phyloP scores from a whole-genome alignment of 2,888 invertebrate species.

The Cantharis flavilabris region DNA sequence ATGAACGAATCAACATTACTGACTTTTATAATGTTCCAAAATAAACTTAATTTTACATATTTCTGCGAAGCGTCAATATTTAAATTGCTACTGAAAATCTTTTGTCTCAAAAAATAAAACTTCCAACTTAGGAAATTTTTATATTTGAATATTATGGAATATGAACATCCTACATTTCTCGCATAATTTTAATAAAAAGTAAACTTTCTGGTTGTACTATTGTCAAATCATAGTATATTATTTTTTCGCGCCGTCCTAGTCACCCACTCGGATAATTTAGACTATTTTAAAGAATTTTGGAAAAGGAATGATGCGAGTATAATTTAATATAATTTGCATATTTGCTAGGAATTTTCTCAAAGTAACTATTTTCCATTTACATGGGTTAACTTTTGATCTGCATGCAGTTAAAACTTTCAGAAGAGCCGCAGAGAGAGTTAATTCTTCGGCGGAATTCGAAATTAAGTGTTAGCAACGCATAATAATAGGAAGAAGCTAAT shows the following conservation, averaged over 20 bases:
- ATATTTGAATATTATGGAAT: background rate
- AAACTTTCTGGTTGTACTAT: background rate
- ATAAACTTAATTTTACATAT: background rate
- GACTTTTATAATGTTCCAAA: background rate
- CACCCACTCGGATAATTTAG: background rate
- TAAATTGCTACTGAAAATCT: background rate
- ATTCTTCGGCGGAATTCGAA: background rate
- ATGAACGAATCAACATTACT: slow-evolving; percentile 6
- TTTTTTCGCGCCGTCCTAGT: background rate
- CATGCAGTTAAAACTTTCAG: background rate
- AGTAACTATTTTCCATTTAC: background rate
- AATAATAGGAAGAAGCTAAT: background rate
- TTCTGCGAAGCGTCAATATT: background rate
- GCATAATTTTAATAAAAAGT: background rate
- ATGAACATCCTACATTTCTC: background rate
- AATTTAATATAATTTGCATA: background rate
- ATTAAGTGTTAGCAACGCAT: background rate
- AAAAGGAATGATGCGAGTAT: background rate
- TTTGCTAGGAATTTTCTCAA: background rate
- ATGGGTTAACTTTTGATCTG: background rate
- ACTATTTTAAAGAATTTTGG: background rate
- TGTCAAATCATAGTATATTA: background rate
- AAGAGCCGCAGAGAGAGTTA: background rate
- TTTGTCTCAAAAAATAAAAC: background rate
- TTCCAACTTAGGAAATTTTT: background rate